phyloP scores from a whole-genome alignment of 2,113 vertebrate genomes.

The Empidonax alnorum region DNA sequence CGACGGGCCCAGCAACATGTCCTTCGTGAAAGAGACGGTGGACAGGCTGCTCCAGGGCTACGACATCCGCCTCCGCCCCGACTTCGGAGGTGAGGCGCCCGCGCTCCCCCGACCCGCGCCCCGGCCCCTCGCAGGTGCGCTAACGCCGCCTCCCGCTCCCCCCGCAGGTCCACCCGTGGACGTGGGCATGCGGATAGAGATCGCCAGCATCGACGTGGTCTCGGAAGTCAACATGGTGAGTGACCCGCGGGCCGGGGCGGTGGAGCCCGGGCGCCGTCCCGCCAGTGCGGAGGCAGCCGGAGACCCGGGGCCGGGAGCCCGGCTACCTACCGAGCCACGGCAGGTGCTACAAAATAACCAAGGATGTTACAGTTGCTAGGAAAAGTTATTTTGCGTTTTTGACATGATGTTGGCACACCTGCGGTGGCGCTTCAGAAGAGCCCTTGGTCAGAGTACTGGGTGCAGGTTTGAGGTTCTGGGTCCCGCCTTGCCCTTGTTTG shows the following conservation, averaged over 20 bases:
- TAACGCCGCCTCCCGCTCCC: neutral
- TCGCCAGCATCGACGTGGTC: conserved; percentile 93
- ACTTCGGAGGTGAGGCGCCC: conserved; percentile 85
- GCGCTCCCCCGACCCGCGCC: neutral
- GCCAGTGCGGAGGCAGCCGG: neutral
- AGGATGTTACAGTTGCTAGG: neutral
- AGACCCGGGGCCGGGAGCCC: neutral
- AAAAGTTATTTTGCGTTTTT: neutral
- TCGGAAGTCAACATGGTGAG: conserved; percentile 98
- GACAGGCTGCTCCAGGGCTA: conserved; percentile 88
- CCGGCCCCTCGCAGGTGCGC: neutral
- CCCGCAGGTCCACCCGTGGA: conserved; percentile 88
- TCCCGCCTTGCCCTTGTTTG: neutral
- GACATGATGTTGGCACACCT: accelerated
- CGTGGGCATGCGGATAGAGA: conserved; percentile 92
- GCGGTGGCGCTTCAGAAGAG: neutral
- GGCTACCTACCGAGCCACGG: neutral
- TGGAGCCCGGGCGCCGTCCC: conserved; percentile 53
- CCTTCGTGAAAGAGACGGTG: conserved; percentile 89
- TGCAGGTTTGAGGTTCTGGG: neutral
- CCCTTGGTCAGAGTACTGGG: neutral
- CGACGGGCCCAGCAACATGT: conserved; percentile 88
- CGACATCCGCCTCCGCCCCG: conserved; percentile 87
- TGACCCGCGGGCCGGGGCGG: conserved; percentile 29
- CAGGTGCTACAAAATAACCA: accelerated